A percentile compares a stretch with the other conserved stretches of the same genome.
These are phyloP conservation scores for Meghimatium bilineatum DNA, from an alignment of 2,888 invertebrate genomes.

Conservation along the genomic window DNA sequence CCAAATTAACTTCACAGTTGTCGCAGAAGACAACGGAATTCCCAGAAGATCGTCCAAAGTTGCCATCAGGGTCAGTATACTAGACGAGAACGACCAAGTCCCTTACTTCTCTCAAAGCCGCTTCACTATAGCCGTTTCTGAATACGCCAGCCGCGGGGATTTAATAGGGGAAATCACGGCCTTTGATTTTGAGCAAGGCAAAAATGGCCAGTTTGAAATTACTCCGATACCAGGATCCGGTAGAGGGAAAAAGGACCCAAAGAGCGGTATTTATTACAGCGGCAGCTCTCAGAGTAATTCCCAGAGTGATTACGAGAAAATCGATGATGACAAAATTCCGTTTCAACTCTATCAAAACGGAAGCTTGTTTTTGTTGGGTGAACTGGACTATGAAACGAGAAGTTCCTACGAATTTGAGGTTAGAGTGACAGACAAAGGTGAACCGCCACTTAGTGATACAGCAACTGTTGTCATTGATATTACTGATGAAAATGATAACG, in stretches of 20 bases:
- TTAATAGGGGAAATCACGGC: conserved; percentile 62
- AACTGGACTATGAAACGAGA: conserved; percentile 64
- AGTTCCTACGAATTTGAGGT: conserved; percentile 63
- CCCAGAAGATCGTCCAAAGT: conserved; percentile 62
- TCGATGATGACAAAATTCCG: conserved; percentile 52
- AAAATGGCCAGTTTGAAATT: conserved; percentile 65
- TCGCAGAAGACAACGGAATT: conserved; percentile 64
- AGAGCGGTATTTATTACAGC: conserved; percentile 50
- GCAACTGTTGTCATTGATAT: conserved; percentile 57
- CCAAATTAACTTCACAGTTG: conserved; percentile 62
- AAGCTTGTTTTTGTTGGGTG: conserved; percentile 57
- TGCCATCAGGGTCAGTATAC: conserved; percentile 59
- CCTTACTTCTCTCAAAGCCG: conserved; percentile 61
- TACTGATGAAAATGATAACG: conserved; percentile 63
- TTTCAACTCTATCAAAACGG: conserved; percentile 64
- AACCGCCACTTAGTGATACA: conserved; percentile 58
- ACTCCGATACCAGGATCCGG: conserved; percentile 38
- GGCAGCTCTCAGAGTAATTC: conserved; percentile 9
- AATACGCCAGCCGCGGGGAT: conserved; percentile 57
- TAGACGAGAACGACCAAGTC: conserved; percentile 66
- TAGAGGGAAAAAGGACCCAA: background rate
- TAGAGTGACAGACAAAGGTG: conserved; percentile 68
- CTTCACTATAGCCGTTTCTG: conserved; percentile 62
- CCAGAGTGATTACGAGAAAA: conserved; percentile 16
- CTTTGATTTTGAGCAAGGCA: conserved; percentile 60